Conservation (phyloP, 2,113 vertebrate genomes). For the Nerophis ophidion region DNA sequence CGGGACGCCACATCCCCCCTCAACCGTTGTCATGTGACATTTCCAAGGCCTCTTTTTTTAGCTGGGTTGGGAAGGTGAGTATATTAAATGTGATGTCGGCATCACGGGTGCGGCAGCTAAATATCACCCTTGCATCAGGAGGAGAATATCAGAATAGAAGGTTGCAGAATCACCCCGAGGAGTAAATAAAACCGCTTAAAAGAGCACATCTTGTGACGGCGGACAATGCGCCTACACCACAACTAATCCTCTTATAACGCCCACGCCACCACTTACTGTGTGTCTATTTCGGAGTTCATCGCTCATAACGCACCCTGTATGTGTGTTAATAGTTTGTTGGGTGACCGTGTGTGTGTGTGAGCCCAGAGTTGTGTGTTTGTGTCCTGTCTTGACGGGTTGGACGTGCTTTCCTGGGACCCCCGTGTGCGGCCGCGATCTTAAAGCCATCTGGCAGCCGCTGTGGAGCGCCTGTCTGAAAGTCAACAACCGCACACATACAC, state of each 20-base stretch:
- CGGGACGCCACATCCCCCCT: not conserved
- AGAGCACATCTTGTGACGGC: conserved; percentile 26
- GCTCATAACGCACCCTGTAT: conserved; percentile 8
- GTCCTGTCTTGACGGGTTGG: conserved; percentile 28
- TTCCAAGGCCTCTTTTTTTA: not conserved
- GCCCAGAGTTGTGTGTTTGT: conserved; percentile 9
- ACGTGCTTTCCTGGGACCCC: conserved; percentile 37
- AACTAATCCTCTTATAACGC: conserved; percentile 60
- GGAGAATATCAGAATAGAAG: not conserved
- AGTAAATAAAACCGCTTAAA: conserved; percentile 19
- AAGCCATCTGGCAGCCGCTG: conserved; percentile 55
- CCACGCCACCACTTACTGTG: conserved; percentile 47
- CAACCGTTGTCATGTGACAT: not conserved
- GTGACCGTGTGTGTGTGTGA: not conserved
- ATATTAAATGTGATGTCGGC: not conserved
- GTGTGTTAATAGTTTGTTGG: conserved; percentile 3
- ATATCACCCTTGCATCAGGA: not conserved
- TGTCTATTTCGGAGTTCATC: conserved; percentile 26
- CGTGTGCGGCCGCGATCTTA: conserved; percentile 40
- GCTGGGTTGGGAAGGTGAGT: not conserved
- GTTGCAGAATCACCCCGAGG: not conserved
- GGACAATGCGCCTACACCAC: conserved; percentile 36
- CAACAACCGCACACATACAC: conserved; percentile 2
- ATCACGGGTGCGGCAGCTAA: not conserved
- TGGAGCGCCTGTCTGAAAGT: conserved; percentile 18